Base-by-base conservation (phyloP, 2,113 vertebrate species). In the Rhinogobius similis region DNA sequence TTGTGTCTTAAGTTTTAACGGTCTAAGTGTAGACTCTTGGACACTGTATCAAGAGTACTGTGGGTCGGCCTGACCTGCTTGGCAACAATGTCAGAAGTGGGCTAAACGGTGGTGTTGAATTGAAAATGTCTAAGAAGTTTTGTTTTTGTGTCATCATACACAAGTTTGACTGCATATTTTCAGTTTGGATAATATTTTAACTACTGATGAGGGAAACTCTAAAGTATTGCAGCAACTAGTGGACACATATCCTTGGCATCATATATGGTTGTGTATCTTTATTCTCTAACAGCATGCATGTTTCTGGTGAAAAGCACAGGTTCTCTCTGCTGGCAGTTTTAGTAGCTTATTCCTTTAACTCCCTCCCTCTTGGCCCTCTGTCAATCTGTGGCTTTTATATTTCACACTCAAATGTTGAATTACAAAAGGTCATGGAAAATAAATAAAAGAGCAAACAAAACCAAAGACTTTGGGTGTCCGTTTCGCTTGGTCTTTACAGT, bases 401-500 rank as follows among this genome's bases (percentile, higher is more conserved):
- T 84, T 85, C 78, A 83, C 68, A 76, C 84, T 87, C 70, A 80
- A 58, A 78, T 89, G 86, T 86, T 77, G 74, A 74, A 79, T 87
- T 91, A 91, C 79, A 92, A 92, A 87, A 89, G 73, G 73, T 78
- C 75, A 78, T 75, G 76, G 65, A 86, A 81, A 68, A 13, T 62
- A 77, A 32, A 32, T 20, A 16, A 58, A 27, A 61, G 68, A 50
- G 62, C 1, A 68, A 77, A 59, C 18, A 59, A 11, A 43, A 46
- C 13, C 71, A 67, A 85, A 87, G 63, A 82, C 84, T 88, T 80
- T 81, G 75, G 75, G 72, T 82, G 85, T 92, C 91, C 84, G 72
- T 91, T 86, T 90, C 81, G 72, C 89, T 91, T 90, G 90, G 92
- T 92, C 90, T 91, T 90, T 91, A 87, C 90, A 91, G 89, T 92